Conservation (phyloP, 2,888 invertebrate genomes). For the Ochropleura plecta region DNA sequence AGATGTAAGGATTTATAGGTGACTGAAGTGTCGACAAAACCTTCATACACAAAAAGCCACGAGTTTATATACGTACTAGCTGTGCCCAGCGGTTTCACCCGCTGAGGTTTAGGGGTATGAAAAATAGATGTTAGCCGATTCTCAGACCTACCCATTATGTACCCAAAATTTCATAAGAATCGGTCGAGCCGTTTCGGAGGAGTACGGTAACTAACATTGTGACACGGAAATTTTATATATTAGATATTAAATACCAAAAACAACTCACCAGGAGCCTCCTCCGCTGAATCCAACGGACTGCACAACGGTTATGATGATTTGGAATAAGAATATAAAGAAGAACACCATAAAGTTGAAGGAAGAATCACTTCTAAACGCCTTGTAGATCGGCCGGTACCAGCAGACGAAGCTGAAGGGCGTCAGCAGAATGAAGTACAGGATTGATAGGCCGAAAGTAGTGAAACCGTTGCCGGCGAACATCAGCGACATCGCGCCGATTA, state of each 20-base stretch:
- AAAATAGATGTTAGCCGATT: too few relatives aligned
- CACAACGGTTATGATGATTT: constrained; percentile 96
- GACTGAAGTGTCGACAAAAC: neutral
- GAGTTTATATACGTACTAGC: neutral
- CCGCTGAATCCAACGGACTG: constrained; percentile 96
- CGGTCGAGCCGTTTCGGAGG: too few relatives aligned
- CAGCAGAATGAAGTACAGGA: constrained; percentile 97
- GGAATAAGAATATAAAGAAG: constrained; percentile 99
- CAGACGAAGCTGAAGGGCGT: constrained; percentile 99
- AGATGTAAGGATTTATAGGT: neutral
- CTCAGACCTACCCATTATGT: too few relatives aligned
- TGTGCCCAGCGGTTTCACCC: too few relatives aligned
- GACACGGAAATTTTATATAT: too few relatives aligned
- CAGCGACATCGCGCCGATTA: constrained; percentile 95
- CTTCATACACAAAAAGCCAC: neutral
- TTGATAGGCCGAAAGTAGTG: constrained; percentile 95
- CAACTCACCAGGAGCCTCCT: constrained; percentile 96
- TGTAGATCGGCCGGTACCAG: constrained; percentile 99
- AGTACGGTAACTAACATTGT: too few relatives aligned
- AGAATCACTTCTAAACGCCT: constrained; percentile 99
- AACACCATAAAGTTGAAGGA: constrained; percentile 99
- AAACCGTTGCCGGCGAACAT: constrained; percentile 92
- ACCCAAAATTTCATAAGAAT: too few relatives aligned
- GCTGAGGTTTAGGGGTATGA: too few relatives aligned
- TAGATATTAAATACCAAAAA: neutral